These are phyloP conservation scores for Piscicola geometra DNA, from an alignment of 2,888 invertebrate genomes.

Conservation along the genomic window DNA sequence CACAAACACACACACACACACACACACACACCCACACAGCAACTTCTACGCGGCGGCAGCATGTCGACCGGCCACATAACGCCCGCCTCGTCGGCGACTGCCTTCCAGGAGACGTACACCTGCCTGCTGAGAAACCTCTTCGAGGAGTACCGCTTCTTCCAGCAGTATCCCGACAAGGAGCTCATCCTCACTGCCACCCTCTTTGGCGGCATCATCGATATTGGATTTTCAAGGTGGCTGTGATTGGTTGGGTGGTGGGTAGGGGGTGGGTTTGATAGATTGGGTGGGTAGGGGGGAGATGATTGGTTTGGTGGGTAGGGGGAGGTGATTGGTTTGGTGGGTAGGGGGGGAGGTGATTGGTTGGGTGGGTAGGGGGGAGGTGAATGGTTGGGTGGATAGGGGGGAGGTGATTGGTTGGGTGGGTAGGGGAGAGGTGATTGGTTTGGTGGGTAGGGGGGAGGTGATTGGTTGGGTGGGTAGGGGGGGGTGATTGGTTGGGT, in stretches of 20 bases:
- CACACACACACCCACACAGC: too few relatives aligned
- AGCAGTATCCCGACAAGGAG: conserved; percentile 96
- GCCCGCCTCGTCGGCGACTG: not conserved
- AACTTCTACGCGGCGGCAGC: not conserved
- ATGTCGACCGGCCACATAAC: not conserved
- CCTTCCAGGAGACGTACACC: conserved; percentile 67
- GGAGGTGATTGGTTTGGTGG: not conserved
- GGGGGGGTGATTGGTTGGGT: not conserved
- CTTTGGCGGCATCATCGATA: conserved; percentile 95
- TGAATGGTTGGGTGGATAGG: not conserved
- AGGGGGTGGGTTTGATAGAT: not conserved
- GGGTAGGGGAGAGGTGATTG: not conserved
- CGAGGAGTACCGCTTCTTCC: conserved; percentile 96
- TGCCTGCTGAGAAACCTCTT: conserved; percentile 95
- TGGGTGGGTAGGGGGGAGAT: not conserved
- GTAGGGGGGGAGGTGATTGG: not conserved
- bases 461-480: not conserved
- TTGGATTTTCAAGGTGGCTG: conserved; percentile 81
- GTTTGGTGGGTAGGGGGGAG: not conserved
- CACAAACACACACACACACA: too few relatives aligned
- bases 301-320: not conserved
- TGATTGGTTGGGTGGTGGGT: too few relatives aligned
- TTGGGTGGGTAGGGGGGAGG: not conserved
- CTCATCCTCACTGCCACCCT: conserved; percentile 92
- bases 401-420: not conserved